These are phyloP conservation scores for Cacoxenus indagator DNA, from an alignment of 2,888 invertebrate genomes.

Conservation along the genomic window DNA sequence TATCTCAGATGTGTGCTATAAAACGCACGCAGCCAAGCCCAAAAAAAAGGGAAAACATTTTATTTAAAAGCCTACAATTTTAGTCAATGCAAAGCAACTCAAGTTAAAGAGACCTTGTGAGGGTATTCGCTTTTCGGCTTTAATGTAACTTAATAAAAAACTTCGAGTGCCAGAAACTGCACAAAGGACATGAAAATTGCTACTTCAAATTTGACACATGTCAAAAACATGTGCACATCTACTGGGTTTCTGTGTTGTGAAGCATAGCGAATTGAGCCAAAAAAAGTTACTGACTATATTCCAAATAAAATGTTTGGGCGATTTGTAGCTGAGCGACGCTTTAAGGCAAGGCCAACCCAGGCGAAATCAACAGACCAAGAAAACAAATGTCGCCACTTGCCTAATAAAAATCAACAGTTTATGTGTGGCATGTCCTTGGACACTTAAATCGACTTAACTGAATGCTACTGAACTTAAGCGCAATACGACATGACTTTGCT, in stretches of 20 bases:
- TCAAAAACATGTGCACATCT: constrained; percentile 21
- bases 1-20: background rate
- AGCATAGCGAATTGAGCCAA: background rate
- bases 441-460: constrained; percentile 5
- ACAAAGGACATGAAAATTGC: constrained; percentile 23
- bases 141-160: background rate
- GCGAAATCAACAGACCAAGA: background rate
- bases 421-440: constrained; percentile 56
- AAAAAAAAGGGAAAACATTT: background rate
- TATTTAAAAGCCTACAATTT: background rate
- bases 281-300: no score
- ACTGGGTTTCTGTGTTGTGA: background rate
- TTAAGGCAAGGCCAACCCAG: background rate
- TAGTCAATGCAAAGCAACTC: background rate
- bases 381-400: background rate
- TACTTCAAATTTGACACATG: constrained; percentile 31
- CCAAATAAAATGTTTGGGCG: background rate
- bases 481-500: constrained; percentile 21
- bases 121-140: background rate
- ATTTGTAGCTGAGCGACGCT: background rate
- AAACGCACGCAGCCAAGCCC: constrained; percentile 4
- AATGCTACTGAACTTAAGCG: background rate
- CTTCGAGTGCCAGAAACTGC: background rate
- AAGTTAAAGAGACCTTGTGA: background rate
- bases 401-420: constrained; percentile 64